A percentile compares a stretch with the other conserved stretches of the same genome.
Conservation (phyloP, 2,888 invertebrate species). For the Euproctis similis region DNA sequence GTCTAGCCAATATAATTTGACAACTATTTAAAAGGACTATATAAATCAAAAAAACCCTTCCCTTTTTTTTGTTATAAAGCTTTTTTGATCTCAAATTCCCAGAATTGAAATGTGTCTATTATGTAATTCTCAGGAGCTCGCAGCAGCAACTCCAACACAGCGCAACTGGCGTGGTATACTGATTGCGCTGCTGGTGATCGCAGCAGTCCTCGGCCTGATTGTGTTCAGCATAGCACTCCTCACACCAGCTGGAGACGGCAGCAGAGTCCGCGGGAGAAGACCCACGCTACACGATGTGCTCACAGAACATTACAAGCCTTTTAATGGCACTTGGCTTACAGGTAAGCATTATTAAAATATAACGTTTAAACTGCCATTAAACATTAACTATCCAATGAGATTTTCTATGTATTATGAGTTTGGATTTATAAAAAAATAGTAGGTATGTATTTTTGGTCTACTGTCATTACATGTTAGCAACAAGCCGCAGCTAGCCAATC, state of each 20-base stretch:
- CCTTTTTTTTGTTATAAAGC: no score
- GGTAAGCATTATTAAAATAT: constrained; percentile 38
- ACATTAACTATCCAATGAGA: no score
- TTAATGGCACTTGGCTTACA: constrained; percentile 80
- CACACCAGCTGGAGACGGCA: constrained; percentile 85
- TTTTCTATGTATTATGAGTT: no score
- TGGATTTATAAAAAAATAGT: no score
- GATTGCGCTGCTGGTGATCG: constrained; percentile 92
- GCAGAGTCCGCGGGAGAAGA: constrained; percentile 79
- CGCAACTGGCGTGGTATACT: constrained; percentile 96
- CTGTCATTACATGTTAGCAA: no score
- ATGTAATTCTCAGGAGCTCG: constrained; percentile 89
- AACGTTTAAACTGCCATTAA: neutral
- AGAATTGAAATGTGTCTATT: no score
- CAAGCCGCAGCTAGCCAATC: no score
- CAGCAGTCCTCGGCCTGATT: constrained; percentile 90
- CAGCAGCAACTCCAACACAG: constrained; percentile 88
- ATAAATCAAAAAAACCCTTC: no score
- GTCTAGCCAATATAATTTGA: no score
- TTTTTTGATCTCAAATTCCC: no score
- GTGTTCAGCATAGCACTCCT: constrained; percentile 93
- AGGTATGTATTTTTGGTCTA: no score
- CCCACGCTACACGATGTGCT: constrained; percentile 82
- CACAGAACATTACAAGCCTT: constrained; percentile 75
- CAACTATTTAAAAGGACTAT: no score